Evolutionary conservation across 2,797 vertebrate species (phyloP).

Genomic region (Anas georgica): DNA sequence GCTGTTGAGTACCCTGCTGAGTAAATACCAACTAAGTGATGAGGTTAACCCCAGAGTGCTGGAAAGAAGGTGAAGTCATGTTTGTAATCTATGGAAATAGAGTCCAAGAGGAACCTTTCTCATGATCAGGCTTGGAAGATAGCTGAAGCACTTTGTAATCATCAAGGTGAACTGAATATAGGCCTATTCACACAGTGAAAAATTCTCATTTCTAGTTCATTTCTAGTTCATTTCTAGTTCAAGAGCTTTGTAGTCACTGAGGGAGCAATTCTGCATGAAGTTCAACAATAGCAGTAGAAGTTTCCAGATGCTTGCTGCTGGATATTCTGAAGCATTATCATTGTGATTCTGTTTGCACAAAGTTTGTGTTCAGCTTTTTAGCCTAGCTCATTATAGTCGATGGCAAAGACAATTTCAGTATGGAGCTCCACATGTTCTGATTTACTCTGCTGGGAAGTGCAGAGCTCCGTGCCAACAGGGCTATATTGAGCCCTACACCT

Average conservation of each 20-base stretch:
- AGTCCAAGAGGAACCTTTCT: background rate
- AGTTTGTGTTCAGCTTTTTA: background rate
- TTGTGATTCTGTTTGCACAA: background rate
- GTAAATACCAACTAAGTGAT: background rate
- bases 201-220: background rate
- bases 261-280: background rate
- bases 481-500: background rate
- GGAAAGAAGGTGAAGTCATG: background rate
- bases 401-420: background rate
- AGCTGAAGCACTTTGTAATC: background rate
- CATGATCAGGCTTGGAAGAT: background rate
- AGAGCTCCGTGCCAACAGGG: background rate
- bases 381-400: accelerated
- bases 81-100: background rate
- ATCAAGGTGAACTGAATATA: background rate
- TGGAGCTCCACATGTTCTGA: background rate
- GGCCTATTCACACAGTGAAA: background rate
- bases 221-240: background rate
- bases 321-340: background rate
- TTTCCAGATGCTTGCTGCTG: background rate
- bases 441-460: background rate
- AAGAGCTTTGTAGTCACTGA: background rate
- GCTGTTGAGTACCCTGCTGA: background rate
- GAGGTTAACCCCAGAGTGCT: background rate
- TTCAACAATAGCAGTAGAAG: background rate